Evolutionary conservation across 2,888 invertebrate genomes (phyloP).

Genomic region (Leptinotarsa peninsularis): DNA sequence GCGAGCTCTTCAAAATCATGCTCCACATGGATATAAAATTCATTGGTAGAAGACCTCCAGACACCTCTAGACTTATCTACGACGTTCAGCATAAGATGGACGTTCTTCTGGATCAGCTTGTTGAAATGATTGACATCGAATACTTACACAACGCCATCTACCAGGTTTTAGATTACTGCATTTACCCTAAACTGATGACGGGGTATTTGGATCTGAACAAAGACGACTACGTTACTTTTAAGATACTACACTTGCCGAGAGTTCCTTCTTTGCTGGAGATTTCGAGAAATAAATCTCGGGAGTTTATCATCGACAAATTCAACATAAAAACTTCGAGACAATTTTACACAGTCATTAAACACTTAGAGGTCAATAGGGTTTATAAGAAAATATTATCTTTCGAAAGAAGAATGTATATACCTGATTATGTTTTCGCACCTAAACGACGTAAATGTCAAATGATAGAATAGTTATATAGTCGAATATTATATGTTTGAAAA

Average conservation of each 20-base stretch:
- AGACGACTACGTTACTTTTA: conserved; percentile 43
- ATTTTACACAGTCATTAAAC: conserved; percentile 50
- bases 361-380: conserved; percentile 45
- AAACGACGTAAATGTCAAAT: conserved; percentile 20
- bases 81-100: conserved; percentile 38
- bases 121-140: conserved; percentile 39
- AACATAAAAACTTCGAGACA: conserved; percentile 44
- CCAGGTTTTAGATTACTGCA: conserved; percentile 46
- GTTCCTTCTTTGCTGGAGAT: conserved; percentile 55
- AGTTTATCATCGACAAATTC: conserved; percentile 47
- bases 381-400: conserved; percentile 54
- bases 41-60: conserved; percentile 38
- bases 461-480: neutral
- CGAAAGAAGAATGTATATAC: conserved; percentile 51
- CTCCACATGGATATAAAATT: conserved; percentile 52
- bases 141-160: conserved; percentile 46
- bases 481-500: too few species aligned
- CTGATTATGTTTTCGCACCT: conserved; percentile 31
- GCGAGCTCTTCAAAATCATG: conserved; percentile 49
- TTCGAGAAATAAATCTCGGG: conserved; percentile 52
- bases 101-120: conserved; percentile 40
- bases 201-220: conserved; percentile 42
- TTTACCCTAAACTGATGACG: conserved; percentile 42
- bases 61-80: conserved; percentile 47
- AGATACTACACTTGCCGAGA: conserved; percentile 43